phyloP scores from a whole-genome alignment of 2,888 invertebrate genomes.

The Hypomecis punctinalis region DNA sequence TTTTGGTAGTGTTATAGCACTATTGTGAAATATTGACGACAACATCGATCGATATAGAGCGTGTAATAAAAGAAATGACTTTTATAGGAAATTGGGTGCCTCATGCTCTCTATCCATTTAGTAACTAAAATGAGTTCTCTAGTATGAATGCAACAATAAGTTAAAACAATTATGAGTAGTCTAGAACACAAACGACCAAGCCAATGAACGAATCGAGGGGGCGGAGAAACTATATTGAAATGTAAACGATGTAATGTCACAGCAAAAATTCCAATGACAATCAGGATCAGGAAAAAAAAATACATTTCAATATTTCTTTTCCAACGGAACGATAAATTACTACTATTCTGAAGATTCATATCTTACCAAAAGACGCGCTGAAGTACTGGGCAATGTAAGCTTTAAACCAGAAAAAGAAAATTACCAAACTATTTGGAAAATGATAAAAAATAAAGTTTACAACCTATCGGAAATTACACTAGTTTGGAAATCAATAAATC shows the following conservation, averaged over 20 bases:
- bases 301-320: neutral
- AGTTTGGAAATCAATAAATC: too few species aligned
- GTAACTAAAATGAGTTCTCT: too few species aligned
- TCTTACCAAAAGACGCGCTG: slow-evolving; percentile 75
- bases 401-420: slow-evolving; percentile 46
- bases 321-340: too few species aligned
- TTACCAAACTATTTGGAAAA: neutral
- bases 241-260: neutral
- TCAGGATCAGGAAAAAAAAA: neutral
- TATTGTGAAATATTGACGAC: too few species aligned
- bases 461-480: too few species aligned
- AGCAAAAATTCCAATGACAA: neutral
- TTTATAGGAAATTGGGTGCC: too few species aligned
- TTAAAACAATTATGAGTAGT: neutral
- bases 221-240: neutral
- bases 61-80: too few species aligned
- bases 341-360: neutral
- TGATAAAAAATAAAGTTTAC: too few species aligned
- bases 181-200: neutral
- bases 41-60: too few species aligned
- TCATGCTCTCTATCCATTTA: too few species aligned
- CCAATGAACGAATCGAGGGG: neutral
- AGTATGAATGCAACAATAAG: too few species aligned
- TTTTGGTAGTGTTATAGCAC: too few species aligned
- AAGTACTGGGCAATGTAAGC: slow-evolving; percentile 81